phyloP scores from a whole-genome alignment of 2,888 invertebrate species.

The Tridacna crocea region DNA sequence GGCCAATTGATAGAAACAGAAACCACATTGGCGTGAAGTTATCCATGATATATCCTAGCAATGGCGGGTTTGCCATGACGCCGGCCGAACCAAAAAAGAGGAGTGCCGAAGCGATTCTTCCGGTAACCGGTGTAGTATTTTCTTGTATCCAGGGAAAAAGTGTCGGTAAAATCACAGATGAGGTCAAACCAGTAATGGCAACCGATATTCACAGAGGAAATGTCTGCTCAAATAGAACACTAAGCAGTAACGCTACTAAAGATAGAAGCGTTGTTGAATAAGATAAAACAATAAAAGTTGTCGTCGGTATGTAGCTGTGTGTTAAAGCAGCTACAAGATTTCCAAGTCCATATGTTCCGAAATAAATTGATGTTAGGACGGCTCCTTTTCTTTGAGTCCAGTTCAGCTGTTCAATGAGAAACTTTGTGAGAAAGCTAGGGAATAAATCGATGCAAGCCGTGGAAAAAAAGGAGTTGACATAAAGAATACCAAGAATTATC shows the following conservation, averaged over 20 bases:
- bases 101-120: conserved; percentile 56
- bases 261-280: conserved; percentile 24
- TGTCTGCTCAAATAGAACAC: conserved; percentile 34
- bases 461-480: conserved; percentile 27
- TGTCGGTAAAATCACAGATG: conserved; percentile 60
- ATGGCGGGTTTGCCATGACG: conserved; percentile 59
- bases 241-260: conserved; percentile 39
- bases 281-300: conserved; percentile 42
- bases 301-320: conserved; percentile 38
- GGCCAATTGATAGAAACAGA: conserved; percentile 53
- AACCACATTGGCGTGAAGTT: conserved; percentile 63
- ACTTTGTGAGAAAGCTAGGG: conserved; percentile 46
- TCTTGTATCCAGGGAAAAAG: conserved; percentile 64
- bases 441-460: conserved; percentile 47
- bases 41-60: conserved; percentile 64
- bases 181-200: conserved; percentile 50
- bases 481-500: conserved; percentile 31
- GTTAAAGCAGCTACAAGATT: conserved; percentile 48
- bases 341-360: conserved; percentile 45
- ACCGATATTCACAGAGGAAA: conserved; percentile 53
- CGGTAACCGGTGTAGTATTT: conserved; percentile 56
- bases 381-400: conserved; percentile 42
- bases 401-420: conserved; percentile 35
- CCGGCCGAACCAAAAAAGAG: conserved; percentile 58
- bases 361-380: conserved; percentile 35